These are phyloP conservation scores for Lomographa bimaculata DNA, from an alignment of 2,888 invertebrate genomes.

Conservation along the genomic window DNA sequence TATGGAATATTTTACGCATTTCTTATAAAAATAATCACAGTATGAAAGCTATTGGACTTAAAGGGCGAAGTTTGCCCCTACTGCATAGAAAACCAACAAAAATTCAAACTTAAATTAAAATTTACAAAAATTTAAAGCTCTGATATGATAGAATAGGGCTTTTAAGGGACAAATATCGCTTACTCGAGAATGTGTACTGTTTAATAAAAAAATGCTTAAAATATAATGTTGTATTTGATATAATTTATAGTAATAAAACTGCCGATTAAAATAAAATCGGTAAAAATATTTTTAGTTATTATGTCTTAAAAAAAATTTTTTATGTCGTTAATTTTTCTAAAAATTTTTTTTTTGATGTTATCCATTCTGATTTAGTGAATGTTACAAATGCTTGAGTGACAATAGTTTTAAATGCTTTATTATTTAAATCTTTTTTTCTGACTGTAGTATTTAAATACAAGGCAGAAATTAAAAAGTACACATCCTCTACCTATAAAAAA, in stretches of 20 bases:
- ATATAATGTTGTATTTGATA: too few species aligned
- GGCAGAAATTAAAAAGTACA: constrained; percentile 8
- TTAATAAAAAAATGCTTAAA: constrained; percentile 9
- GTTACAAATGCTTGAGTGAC: too few species aligned
- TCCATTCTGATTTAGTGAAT: too few species aligned
- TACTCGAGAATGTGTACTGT: constrained; percentile 17
- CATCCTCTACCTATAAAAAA: constrained; percentile 14
- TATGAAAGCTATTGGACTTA: constrained; percentile 41
- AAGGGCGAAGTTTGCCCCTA: constrained; percentile 29
- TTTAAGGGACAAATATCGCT: constrained; percentile 27
- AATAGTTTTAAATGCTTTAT: too few species aligned
- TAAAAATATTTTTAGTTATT: too few species aligned
- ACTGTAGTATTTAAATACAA: too few species aligned
- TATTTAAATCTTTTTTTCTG: too few species aligned
- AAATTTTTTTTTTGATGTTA: too few species aligned
- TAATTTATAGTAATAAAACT: too few species aligned
- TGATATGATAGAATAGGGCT: constrained; percentile 23
- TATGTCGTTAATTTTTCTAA: too few species aligned
- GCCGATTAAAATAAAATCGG: too few species aligned
- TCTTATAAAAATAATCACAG: constrained; percentile 51
- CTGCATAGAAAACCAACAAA: constrained; percentile 19
- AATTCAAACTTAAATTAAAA: constrained; percentile 22
- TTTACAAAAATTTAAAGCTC: constrained; percentile 31
- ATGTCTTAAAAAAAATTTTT: too few species aligned
- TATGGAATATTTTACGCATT: constrained; percentile 36